Percentiles rank a stretch among this genome's conserved stretches.
Evolutionary conservation across 2,113 vertebrate genomes (phyloP).

Genomic region (Scortum barcoo): DNA sequence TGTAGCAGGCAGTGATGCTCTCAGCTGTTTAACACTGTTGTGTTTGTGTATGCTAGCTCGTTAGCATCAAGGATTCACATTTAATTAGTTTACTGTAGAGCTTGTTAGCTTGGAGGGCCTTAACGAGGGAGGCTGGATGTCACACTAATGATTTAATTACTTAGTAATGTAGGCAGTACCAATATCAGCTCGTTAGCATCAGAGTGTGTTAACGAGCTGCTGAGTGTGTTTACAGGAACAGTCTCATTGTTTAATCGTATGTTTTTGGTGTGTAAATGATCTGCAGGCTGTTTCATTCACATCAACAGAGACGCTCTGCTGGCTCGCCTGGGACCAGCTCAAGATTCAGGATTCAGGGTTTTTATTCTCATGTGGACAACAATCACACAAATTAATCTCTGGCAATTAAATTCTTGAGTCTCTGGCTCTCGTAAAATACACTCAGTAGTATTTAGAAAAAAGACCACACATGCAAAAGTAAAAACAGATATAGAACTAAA

Average conservation of each 20-base stretch:
- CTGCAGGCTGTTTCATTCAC: conserved; percentile 1
- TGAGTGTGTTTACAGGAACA: conserved; percentile 33
- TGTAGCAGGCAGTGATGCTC: neutral
- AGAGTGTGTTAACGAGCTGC: conserved; percentile 32
- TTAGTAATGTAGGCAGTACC: neutral
- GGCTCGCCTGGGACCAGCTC: neutral
- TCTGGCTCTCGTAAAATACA: too few relatives aligned
- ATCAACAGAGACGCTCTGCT: neutral
- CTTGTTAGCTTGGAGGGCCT: neutral
- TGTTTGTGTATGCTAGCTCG: conserved; percentile 6
- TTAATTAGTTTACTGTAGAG: conserved; percentile 29
- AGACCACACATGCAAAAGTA: too few relatives aligned
- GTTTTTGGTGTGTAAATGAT: conserved; percentile 25
- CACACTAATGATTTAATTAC: conserved; percentile 35
- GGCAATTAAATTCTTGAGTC: too few relatives aligned
- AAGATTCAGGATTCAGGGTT: too few relatives aligned
- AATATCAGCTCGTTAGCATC: conserved; percentile 30
- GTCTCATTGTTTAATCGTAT: conserved; percentile 38
- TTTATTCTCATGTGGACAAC: too few relatives aligned
- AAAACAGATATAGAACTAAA: too few relatives aligned
- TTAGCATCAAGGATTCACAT: neutral
- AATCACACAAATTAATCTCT: too few relatives aligned
- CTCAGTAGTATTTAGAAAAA: too few relatives aligned
- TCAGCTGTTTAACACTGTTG: neutral
- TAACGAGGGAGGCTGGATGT: conserved; percentile 21